These are phyloP conservation scores for Chaetodon trifascialis DNA, from an alignment of 2,113 vertebrate species.

Conservation along the genomic window DNA sequence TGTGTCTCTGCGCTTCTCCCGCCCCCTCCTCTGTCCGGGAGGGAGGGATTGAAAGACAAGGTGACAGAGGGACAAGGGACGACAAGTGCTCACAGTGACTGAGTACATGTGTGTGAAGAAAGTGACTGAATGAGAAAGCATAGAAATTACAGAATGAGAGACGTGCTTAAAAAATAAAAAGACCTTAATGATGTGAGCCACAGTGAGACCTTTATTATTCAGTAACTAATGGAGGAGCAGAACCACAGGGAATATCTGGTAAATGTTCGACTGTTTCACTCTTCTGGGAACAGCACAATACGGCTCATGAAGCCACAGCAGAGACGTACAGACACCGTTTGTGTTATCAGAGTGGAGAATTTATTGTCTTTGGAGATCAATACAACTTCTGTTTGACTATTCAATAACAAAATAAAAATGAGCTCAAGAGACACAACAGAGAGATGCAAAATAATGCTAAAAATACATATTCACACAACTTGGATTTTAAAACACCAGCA, in stretches of 20 bases:
- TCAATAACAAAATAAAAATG: constrained; percentile 23
- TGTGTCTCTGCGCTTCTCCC: constrained; percentile 37
- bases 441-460: constrained; percentile 5
- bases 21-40: constrained; percentile 43
- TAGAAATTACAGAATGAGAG: constrained; percentile 41
- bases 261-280: constrained; percentile 29
- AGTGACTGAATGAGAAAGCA: constrained; percentile 19
- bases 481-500: constrained; percentile 13
- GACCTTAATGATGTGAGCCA: constrained; percentile 50
- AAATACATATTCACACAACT: constrained; percentile 1
- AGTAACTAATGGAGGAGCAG: constrained; percentile 49
- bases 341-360: neutral
- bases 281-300: constrained; percentile 8
- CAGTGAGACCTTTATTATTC: constrained; percentile 58
- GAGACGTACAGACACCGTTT: constrained; percentile 19
- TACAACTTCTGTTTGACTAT: constrained; percentile 9
- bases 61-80: constrained; percentile 60
- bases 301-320: constrained; percentile 5
- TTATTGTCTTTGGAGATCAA: constrained; percentile 11
- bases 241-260: constrained; percentile 38
- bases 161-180: constrained; percentile 30
- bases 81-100: constrained; percentile 27
- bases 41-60: constrained; percentile 68
- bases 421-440: neutral
- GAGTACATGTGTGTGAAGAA: constrained; percentile 25